Conservation (phyloP, 2,888 invertebrate species). For the Scaptomyza tumidula region DNA sequence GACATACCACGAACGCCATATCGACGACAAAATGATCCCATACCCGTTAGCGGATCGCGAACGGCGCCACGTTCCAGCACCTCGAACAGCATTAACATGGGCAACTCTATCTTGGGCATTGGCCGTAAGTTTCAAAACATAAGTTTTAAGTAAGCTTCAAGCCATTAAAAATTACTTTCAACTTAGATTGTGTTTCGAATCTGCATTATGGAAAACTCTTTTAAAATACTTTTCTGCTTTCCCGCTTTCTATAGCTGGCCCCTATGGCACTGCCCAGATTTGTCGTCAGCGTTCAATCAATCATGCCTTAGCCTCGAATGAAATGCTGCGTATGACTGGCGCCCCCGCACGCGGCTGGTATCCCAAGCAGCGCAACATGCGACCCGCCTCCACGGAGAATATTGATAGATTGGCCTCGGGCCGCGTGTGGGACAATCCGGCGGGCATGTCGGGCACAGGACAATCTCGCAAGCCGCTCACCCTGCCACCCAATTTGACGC, state of each 20-base stretch:
- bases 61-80: slow-evolving; percentile 87
- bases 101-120: slow-evolving; percentile 84
- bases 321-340: slow-evolving; percentile 90
- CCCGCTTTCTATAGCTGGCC: slow-evolving; percentile 47
- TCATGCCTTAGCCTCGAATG: slow-evolving; percentile 89
- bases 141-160: too few relatives aligned
- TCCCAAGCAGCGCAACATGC: slow-evolving; percentile 89
- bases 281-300: slow-evolving; percentile 86
- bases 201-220: too few relatives aligned
- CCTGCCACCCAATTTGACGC: slow-evolving; percentile 94
- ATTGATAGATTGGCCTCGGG: slow-evolving; percentile 89
- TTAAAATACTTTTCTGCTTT: too few relatives aligned
- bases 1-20: slow-evolving; percentile 94
- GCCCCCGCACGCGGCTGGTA: slow-evolving; percentile 95
- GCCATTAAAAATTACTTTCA: too few relatives aligned
- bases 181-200: too few relatives aligned
- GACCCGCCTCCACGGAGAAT: slow-evolving; percentile 94
- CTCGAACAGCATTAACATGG: slow-evolving; percentile 84
- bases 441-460: slow-evolving; percentile 85
- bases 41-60: slow-evolving; percentile 84
- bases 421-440: slow-evolving; percentile 85
- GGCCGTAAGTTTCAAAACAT: slow-evolving; percentile 62
- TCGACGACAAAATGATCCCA: slow-evolving; percentile 85
- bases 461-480: slow-evolving; percentile 91
- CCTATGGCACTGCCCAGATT: slow-evolving; percentile 82